A percentile compares a stretch with the other conserved stretches of the same genome.
These are phyloP conservation scores for Osmerus mordax DNA, from an alignment of 2,113 vertebrate species.

Conservation along the genomic window DNA sequence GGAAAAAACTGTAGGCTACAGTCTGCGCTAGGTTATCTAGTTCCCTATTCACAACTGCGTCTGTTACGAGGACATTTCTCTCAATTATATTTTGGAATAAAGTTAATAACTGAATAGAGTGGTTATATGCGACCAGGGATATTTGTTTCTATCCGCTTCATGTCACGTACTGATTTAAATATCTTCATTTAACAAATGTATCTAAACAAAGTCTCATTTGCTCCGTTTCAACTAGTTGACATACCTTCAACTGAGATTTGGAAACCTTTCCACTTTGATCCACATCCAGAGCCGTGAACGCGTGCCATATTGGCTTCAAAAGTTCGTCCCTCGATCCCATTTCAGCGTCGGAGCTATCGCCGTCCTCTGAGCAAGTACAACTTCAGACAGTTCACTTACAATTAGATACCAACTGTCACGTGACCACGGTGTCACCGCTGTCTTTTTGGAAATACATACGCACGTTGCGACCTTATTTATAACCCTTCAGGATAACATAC, in stretches of 20 bases:
- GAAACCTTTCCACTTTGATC: constrained; percentile 93
- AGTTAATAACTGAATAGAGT: not conserved
- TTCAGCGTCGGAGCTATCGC: constrained; percentile 5
- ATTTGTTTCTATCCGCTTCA: too few species aligned
- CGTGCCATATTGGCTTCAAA: constrained; percentile 91
- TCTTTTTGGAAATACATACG: too few species aligned
- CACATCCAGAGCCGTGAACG: constrained; percentile 90
- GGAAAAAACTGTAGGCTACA: too few species aligned
- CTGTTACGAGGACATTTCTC: too few species aligned
- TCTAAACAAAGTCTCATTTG: not conserved
- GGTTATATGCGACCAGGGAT: too few species aligned
- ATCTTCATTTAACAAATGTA: not conserved
- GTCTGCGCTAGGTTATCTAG: too few species aligned
- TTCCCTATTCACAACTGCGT: too few species aligned
- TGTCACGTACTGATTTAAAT: not conserved
- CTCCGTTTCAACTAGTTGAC: constrained; percentile 27
- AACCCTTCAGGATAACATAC: too few species aligned
- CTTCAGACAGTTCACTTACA: not conserved
- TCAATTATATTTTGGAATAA: not conserved
- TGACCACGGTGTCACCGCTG: not conserved
- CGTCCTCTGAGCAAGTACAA: not conserved
- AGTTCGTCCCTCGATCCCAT: constrained; percentile 84
- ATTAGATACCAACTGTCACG: not conserved
- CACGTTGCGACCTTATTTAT: too few species aligned
- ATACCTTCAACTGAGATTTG: constrained; percentile 93